These are phyloP conservation scores for Orthonevra nobilis DNA, from an alignment of 2,888 invertebrate species.

Conservation along the genomic window DNA sequence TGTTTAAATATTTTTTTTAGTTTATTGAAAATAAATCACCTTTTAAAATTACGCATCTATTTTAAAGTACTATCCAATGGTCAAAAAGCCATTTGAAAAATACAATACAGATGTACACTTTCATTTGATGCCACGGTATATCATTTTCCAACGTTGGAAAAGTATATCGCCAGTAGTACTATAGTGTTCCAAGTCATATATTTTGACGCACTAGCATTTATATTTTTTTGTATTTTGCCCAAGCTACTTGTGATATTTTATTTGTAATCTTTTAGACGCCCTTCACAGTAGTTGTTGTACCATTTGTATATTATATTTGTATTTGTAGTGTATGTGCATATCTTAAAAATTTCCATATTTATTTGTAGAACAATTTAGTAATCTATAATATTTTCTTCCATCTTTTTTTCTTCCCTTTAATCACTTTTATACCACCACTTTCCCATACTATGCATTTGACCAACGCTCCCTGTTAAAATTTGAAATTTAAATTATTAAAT, in stretches of 20 bases:
- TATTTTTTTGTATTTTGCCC: no score
- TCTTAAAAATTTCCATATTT: constrained; percentile 48
- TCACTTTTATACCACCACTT: constrained; percentile 39
- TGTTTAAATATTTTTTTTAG: no score
- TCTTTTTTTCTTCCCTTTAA: constrained; percentile 69
- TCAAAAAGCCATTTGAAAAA: no score
- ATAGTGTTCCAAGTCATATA: no score
- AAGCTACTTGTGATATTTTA: background rate
- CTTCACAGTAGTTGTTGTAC: constrained; percentile 10
- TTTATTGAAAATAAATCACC: no score
- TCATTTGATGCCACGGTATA: no score
- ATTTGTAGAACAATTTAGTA: constrained; percentile 67
- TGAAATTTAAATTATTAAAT: constrained; percentile 18
- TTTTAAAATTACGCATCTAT: no score
- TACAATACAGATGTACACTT: no score
- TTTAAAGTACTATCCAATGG: no score
- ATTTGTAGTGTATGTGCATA: constrained; percentile 9
- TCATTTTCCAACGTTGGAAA: no score
- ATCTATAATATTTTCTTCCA: constrained; percentile 68
- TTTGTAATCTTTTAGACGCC: constrained; percentile 16
- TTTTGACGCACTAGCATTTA: no score
- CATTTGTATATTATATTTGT: constrained; percentile 21
- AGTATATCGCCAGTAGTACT: no score
- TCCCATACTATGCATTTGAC: constrained; percentile 52
- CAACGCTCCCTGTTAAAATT: constrained; percentile 29